Base-by-base conservation (phyloP, 2,797 vertebrate genomes). In the Lacerta bilineata region DNA sequence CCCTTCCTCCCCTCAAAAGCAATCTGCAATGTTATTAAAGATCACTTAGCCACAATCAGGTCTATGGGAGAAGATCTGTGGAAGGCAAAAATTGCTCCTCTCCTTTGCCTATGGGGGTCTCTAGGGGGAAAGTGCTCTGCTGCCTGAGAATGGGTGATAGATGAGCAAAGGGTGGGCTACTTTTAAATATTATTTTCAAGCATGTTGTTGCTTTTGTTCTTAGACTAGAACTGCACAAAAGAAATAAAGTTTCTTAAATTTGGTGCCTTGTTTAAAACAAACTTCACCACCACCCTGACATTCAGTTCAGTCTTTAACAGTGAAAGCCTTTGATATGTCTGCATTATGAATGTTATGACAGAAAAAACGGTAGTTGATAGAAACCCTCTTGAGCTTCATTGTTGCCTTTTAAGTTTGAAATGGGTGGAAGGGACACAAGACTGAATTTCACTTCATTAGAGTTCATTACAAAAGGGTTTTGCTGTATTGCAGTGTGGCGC, bases 401-500 rank as follows among this genome's bases (percentile, higher is more conserved):
- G 89, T 93, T 84, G 94, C 93, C 43, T 95, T 72, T 69, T 85
- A 91, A 89, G 89, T 93, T 94, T 91, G 93, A 80, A 92, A 83
- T 43, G 43, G 59, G 66, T 92, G 43, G 36, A 85, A 25, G 79
- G 75, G 29, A 76, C 68, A 85, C 92, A 87, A 93, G 93, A 33
- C 23, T 89, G 61, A 84, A 88, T 94, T 95, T 91, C 2, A 78
- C 93, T 94, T 94, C 80, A 69, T 90, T 95, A 20, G 85, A 90
- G 74, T 93, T 93, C 20, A 27, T 94, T 92, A 23, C 91, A 85
- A 93, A 95, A 93, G 71, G 1, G 2, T 94, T 90, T 87, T 84
- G 50, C 71, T 90, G 41, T 39, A 74, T 72, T 91, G 33, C 80
- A 88, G 27, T 88, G 85, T 20, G 20, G 72, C 86, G 36, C 88